phyloP scores from a whole-genome alignment of 2,888 invertebrate genomes.

The Athalia circularis region DNA sequence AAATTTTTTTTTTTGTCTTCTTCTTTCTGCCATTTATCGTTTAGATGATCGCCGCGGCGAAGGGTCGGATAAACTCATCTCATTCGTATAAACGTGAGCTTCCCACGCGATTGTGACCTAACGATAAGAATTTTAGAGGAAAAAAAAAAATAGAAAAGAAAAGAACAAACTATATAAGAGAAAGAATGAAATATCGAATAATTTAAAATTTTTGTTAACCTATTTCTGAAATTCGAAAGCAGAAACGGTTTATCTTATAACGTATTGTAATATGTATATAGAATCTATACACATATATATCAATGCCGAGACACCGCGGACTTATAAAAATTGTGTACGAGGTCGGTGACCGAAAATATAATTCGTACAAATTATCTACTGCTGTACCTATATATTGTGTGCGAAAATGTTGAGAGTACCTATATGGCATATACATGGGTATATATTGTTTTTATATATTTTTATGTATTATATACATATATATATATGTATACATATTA shows the following conservation, averaged over 20 bases:
- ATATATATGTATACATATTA: neutral
- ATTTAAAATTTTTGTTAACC: neutral
- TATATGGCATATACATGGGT: neutral
- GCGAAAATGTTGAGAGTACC: neutral
- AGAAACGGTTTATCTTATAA: slow-evolving; percentile 8
- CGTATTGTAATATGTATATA: too few relatives aligned
- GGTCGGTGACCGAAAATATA: slow-evolving; percentile 42
- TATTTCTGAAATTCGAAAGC: slow-evolving; percentile 15
- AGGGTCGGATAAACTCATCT: too few relatives aligned
- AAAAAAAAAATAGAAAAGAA: too few relatives aligned
- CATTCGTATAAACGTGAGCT: too few relatives aligned
- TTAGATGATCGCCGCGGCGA: too few relatives aligned
- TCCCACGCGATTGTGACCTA: too few relatives aligned
- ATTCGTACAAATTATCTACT: neutral
- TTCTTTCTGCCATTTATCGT: too few relatives aligned
- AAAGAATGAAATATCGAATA: too few relatives aligned
- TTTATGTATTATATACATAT: neutral
- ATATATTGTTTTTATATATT: neutral
- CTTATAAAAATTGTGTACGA: neutral
- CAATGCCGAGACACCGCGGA: slow-evolving; percentile 8
- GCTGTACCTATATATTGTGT: neutral
- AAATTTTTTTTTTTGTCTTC: too few relatives aligned
- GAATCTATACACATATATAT: neutral
- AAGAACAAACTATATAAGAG: too few relatives aligned
- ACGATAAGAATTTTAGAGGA: too few relatives aligned